Percentiles rank a stretch among this genome's conserved stretches.
These are phyloP conservation scores for Umimayanthus kanabou DNA, from an alignment of 92 coral and sea anemone species.

Conservation along the genomic window DNA sequence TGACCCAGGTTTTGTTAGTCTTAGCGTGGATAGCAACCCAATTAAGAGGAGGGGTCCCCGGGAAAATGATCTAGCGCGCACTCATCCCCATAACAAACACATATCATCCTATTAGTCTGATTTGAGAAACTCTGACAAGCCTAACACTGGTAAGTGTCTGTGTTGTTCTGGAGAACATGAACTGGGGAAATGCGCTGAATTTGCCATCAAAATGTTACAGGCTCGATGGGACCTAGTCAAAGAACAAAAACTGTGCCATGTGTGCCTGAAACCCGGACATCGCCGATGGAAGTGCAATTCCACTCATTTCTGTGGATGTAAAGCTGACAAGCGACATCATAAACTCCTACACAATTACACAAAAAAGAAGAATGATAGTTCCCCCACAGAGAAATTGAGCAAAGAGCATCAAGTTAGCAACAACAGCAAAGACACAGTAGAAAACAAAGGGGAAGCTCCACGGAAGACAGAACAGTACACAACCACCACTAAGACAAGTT, in stretches of 20 bases:
- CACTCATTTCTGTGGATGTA: slow-evolving; percentile 21
- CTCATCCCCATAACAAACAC: slow-evolving; percentile 8
- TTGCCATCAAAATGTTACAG: not conserved
- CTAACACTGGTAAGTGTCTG: slow-evolving; percentile 9
- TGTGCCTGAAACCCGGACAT: slow-evolving; percentile 44
- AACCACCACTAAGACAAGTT: slow-evolving; percentile 33
- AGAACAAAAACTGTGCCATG: slow-evolving; percentile 43
- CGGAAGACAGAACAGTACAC: slow-evolving; percentile 56
- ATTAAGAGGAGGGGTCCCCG: not conserved
- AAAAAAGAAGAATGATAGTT: slow-evolving; percentile 1
- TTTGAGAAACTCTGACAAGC: not conserved
- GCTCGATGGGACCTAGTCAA: slow-evolving; percentile 41
- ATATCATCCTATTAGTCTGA: slow-evolving; percentile 13
- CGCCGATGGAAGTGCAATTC: slow-evolving; percentile 21
- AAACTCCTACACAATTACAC: slow-evolving; percentile 24
- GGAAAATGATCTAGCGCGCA: not conserved
- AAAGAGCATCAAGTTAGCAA: slow-evolving; percentile 13
- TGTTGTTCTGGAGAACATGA: slow-evolving; percentile 42
- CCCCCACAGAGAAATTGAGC: not conserved
- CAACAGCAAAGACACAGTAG: not conserved
- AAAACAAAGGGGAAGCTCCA: not conserved
- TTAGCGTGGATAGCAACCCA: not conserved
- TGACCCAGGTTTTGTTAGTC: slow-evolving; percentile 50
- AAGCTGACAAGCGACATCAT: slow-evolving; percentile 19
- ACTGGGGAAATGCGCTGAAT: slow-evolving; percentile 13